A percentile compares a stretch with the other conserved stretches of the same genome.
phyloP scores from a whole-genome alignment of 2,113 vertebrate species.

The Oxyura jamaicensis region DNA sequence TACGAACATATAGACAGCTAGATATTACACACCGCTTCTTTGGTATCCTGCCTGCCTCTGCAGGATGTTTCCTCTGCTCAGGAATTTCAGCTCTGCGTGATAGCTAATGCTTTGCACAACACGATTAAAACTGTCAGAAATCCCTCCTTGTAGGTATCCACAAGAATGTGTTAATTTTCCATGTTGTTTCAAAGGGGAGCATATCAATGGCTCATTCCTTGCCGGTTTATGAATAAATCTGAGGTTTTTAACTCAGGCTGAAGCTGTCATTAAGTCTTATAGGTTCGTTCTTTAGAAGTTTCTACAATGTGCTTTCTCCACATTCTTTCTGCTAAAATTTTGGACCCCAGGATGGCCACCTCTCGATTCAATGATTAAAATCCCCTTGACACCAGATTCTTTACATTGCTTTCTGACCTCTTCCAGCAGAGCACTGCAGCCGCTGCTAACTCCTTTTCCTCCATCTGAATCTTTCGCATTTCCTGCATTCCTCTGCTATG shows the following conservation, averaged over 20 bases:
- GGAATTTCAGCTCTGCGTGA: neutral
- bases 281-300: neutral
- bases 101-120: neutral
- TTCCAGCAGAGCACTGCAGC: neutral
- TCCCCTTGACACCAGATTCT: neutral
- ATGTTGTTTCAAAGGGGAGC: neutral
- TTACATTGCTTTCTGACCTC: neutral
- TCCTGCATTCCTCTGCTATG: neutral
- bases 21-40: neutral
- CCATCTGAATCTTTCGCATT: rapidly evolving
- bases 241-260: neutral
- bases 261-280: neutral
- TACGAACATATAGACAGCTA: neutral
- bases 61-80: neutral
- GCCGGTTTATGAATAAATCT: neutral
- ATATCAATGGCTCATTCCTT: neutral
- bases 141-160: neutral
- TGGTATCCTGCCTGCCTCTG: neutral
- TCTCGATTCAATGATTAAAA: neutral
- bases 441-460: neutral
- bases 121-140: neutral
- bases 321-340: neutral
- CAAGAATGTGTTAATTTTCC: neutral
- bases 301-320: neutral
- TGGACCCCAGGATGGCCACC: neutral